These are phyloP conservation scores for Alectoris magna DNA, from an alignment of 2,797 vertebrate genomes.

Conservation along the genomic window DNA sequence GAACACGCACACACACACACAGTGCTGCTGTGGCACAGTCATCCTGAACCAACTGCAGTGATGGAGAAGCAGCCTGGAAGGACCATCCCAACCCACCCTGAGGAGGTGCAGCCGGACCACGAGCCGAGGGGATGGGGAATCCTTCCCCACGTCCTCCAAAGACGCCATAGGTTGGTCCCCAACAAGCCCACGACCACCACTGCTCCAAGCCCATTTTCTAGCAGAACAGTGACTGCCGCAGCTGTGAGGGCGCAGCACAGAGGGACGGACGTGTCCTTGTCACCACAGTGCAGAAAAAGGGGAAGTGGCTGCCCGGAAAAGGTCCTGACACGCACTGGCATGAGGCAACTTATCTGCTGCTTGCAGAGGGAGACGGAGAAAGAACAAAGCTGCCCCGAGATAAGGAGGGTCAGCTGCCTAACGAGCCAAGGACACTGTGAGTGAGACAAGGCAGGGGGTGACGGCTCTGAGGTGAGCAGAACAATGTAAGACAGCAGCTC, in stretches of 20 bases:
- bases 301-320: neutral
- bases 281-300: fast-evolving
- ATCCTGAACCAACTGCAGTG: fast-evolving
- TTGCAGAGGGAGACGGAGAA: neutral
- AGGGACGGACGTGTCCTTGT: fast-evolving
- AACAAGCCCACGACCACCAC: fast-evolving
- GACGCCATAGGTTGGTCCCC: neutral
- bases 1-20: neutral
- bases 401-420: neutral
- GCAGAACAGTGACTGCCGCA: neutral
- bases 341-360: neutral
- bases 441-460: neutral
- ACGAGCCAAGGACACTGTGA: neutral
- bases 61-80: neutral
- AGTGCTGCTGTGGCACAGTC: neutral
- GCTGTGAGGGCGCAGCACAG: fast-evolving
- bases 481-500: fast-evolving
- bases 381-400: conserved; percentile 2
- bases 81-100: fast-evolving
- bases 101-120: neutral
- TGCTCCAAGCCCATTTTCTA: neutral
- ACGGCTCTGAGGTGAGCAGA: fast-evolving
- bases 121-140: neutral
- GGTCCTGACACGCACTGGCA: neutral
- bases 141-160: neutral